Evolutionary conservation across 1,140 invertebrate species (phyloP).

Genomic region (Leguminivora glycinivorella): DNA sequence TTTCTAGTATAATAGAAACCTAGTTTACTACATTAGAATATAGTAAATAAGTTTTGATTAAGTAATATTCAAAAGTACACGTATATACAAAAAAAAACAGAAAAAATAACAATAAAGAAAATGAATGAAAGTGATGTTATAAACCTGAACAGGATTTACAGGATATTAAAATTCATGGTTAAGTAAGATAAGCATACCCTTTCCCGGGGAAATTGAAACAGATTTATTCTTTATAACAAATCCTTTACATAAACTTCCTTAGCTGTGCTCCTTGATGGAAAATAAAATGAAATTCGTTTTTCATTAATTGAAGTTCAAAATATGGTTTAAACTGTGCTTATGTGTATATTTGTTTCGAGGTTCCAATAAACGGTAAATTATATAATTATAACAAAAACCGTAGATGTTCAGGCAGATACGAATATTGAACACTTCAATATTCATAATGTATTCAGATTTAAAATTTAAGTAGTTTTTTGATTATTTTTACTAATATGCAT

Average conservation of each 20-base stretch:
- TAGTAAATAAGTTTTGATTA: background rate
- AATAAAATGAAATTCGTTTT: background rate
- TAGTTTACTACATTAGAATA: background rate
- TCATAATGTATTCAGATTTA: too few relatives aligned
- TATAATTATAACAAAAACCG: too few relatives aligned
- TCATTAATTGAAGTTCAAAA: background rate
- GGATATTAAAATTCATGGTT: slow-evolving; percentile 20
- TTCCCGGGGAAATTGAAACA: background rate
- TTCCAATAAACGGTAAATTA: background rate
- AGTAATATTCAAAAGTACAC: background rate
- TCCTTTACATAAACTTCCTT: slow-evolving; percentile 17
- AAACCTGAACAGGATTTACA: slow-evolving; percentile 24
- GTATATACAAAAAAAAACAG: background rate
- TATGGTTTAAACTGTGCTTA: too few relatives aligned
- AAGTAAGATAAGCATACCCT: slow-evolving; percentile 22
- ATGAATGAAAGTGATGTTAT: background rate
- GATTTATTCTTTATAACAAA: slow-evolving; percentile 10
- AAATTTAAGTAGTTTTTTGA: too few relatives aligned
- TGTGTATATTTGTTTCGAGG: too few relatives aligned
- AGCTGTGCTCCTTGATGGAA: background rate
- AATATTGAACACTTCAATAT: too few relatives aligned
- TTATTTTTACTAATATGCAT: too few relatives aligned
- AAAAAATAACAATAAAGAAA: background rate
- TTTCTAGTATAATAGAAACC: too few relatives aligned
- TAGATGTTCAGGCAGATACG: too few relatives aligned